Evolutionary conservation across 2,797 vertebrate species (phyloP), one percentile per base, ranked within the genome.

Genomic region (Scolopax bukidnonensis): DNA sequence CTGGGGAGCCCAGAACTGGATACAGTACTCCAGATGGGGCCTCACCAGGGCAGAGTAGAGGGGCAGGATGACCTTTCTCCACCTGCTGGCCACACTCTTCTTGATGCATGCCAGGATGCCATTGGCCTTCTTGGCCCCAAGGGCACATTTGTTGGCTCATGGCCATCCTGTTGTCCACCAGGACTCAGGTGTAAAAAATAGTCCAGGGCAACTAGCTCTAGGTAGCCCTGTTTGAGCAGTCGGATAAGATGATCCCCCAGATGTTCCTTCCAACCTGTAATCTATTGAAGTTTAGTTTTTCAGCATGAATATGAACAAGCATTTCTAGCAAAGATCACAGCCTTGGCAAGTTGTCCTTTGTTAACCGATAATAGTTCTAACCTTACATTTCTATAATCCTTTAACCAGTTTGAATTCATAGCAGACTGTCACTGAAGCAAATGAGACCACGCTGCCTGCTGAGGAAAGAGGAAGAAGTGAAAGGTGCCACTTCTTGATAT

Each of bases 221-320:
- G 27, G 27, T 27, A 11, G 9, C 3, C 11, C n/a, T 48, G 18
- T 33, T 41, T 40, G 43, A 59, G 16, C 50, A 21, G 5, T 28
- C 76, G 45, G n/a, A 47, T 45, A 14, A 59, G 28, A 33, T 64
- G n/a, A 40, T 9, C 16, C 18, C 67, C 6, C 57, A 70, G 38
- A 51, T 30, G 27, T 27, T 20, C 51, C 12, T 78, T 90, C 21
- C 47, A 70, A 23, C 9, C 27, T 47, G n/a, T 51, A 73, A 41
- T 15, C 8, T 74, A n/a, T 9, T 50, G 15, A 81, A 82, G 12
- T 25, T 74, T n/a, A 27, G 9, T 20, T 82, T 98, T 98, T 97
- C 51, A 85, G 17, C 23, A 33, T 40, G 7, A 67, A 43, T 61
- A 50, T 33, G 40, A 69, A 24, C 28, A 57, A 40, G 5, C 2